Evolutionary conservation across 2,888 invertebrate species (phyloP).

Genomic region (Esperia sulphurella): DNA sequence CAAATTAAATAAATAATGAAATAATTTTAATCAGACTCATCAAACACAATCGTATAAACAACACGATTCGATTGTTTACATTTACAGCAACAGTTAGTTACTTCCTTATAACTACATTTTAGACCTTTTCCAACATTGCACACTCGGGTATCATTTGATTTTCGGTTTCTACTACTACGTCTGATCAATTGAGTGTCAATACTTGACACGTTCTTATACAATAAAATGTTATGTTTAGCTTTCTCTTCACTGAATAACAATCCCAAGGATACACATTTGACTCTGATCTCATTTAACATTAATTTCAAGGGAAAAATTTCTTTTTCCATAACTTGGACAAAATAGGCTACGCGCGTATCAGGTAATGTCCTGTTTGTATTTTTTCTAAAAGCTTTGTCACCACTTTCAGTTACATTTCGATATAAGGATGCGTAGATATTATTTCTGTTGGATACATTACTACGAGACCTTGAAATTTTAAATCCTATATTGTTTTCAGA

Average conservation of each 20-base stretch:
- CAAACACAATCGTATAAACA: slow-evolving; percentile 60
- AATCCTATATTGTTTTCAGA: not conserved
- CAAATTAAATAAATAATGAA: slow-evolving; percentile 1
- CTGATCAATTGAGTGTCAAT: slow-evolving; percentile 1
- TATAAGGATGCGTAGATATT: not conserved
- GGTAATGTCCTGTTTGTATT: slow-evolving; percentile 16
- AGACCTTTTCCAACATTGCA: not conserved
- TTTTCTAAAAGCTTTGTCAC: not conserved
- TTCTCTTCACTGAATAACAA: slow-evolving; percentile 14
- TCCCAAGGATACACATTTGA: slow-evolving; percentile 45
- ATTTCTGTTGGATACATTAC: not conserved
- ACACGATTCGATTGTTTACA: slow-evolving; percentile 51
- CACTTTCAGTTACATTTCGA: not conserved
- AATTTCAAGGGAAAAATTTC: slow-evolving; percentile 56
- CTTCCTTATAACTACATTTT: not conserved
- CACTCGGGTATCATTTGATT: not conserved
- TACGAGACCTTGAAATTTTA: not conserved
- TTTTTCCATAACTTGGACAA: slow-evolving; percentile 43
- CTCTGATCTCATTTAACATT: slow-evolving; percentile 46
- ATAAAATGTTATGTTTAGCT: slow-evolving; percentile 12
- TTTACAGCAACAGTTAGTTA: slow-evolving; percentile 4
- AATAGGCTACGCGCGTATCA: slow-evolving; percentile 45
- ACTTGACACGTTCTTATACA: slow-evolving; percentile 15
- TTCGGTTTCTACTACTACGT: not conserved
- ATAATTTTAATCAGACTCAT: slow-evolving; percentile 23